Evolutionary conservation across 1,140 invertebrate genomes (phyloP).

Genomic region (Drosophila nigrodunni): DNA sequence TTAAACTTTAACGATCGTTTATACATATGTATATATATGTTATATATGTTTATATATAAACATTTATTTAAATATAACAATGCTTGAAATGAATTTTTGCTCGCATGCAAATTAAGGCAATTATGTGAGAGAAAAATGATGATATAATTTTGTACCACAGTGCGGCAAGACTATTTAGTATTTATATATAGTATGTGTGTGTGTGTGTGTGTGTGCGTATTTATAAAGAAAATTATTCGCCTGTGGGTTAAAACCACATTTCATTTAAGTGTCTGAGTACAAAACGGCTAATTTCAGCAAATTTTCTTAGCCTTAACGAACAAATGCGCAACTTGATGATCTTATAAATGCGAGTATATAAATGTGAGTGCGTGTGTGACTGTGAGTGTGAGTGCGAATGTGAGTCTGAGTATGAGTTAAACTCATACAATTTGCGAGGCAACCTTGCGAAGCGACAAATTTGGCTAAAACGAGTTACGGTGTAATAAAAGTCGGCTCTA

Average conservation of each 20-base stretch:
- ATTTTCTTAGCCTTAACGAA: conserved; percentile 45
- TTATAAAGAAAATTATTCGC: conserved; percentile 39
- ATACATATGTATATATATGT: neutral
- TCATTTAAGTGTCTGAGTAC: conserved; percentile 43
- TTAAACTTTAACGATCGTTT: conserved; percentile 32
- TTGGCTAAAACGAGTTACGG: conserved; percentile 71
- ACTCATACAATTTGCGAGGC: conserved; percentile 30
- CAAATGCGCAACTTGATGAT: conserved; percentile 49
- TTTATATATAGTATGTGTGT: conserved; percentile 10
- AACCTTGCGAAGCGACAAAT: conserved; percentile 76
- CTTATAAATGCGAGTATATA: conserved; percentile 21
- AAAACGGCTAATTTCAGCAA: conserved; percentile 63
- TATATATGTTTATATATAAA: neutral
- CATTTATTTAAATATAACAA: conserved; percentile 22
- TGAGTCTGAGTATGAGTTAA: conserved; percentile 10
- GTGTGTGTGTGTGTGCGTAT: conserved; percentile 4
- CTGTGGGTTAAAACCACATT: conserved; percentile 51
- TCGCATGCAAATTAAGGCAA: conserved; percentile 80
- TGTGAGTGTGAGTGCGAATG: conserved; percentile 6
- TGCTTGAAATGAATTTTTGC: conserved; percentile 50
- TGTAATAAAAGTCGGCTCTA: conserved; percentile 45
- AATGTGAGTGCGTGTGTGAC: conserved; percentile 11
- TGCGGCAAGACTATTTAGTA: neutral
- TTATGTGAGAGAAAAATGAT: conserved; percentile 79
- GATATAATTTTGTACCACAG: conserved; percentile 73